Base-by-base conservation (phyloP, 2,888 invertebrate genomes). In the Malachius bipustulatus region DNA sequence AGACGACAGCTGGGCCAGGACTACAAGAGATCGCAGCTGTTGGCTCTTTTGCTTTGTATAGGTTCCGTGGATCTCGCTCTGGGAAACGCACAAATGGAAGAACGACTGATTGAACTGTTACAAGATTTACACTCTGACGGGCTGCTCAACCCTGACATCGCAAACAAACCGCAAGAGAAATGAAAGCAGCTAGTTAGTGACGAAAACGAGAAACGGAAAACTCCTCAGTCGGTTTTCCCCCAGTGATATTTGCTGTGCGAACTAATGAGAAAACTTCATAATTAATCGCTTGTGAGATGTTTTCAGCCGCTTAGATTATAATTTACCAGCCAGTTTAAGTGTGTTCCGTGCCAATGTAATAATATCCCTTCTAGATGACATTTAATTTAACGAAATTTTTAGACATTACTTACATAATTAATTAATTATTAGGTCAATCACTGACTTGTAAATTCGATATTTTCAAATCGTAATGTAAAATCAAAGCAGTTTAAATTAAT, bases 31-130 rank as follows among this genome's bases (percentile, higher is more conserved):
- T 82, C 82, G 1, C 79, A 82, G 47, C 63, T 83, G 4, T 62
- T 84, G 41, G 82, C 83, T n/a, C 64, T 83, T 29, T 62, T 84
- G 34, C 62, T 84, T 2, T 83, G 83, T 52, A 81, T 84, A 39
- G 84, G 84, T 13, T 82, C 82, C 24, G 80, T 84, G 4, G 84
- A 84, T 54, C 76, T 84, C 32, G 84, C 83, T 3, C 62, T 84
- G 11, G 82, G 82, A 2, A 78, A 82, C 54, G 74, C 78, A 1
- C 67, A 76, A 35, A 82, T 83, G 15, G 84, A 84, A 55, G 73
- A 75, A 47, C 70, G 84, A 33, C 65, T 84, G 31, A 65, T 83
- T 42, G 81, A 81, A 54, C 75, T 82, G 1, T 71, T 84, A 16
- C 70, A 75, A 41, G 84, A 84, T 57, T 69, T 83, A 19, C 69